Percentiles rank a stretch among this genome's conserved stretches.
These are phyloP conservation scores for Macrochelys suwanniensis DNA, from an alignment of 2,797 vertebrate genomes.

Conservation along the genomic window DNA sequence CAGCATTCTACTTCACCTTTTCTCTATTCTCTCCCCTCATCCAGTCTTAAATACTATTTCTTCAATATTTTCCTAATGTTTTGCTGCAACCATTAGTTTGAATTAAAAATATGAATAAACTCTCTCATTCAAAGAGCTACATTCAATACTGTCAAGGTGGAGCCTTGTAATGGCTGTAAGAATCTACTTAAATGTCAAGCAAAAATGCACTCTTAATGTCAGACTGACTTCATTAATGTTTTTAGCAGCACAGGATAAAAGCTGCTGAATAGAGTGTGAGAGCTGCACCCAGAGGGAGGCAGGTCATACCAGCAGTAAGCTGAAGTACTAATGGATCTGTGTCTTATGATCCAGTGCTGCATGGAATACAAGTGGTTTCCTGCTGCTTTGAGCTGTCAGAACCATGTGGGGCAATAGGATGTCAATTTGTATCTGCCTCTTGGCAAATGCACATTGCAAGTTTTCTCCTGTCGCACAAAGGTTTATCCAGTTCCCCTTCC, in stretches of 20 bases:
- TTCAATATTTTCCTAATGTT: neutral
- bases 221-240: no score
- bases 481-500: neutral
- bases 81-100: no score
- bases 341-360: no score
- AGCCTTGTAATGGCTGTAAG: no score
- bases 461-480: neutral
- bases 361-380: no score
- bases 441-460: neutral
- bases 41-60: neutral
- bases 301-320: no score
- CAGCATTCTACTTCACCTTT: neutral
- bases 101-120: no score
- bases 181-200: no score
- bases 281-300: neutral
- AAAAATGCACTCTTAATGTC: no score
- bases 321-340: neutral
- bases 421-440: neutral
- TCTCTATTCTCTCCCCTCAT: neutral
- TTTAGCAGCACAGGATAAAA: no score
- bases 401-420: neutral
- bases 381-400: neutral
- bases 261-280: no score
- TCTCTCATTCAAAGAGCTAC: neutral
- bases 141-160: neutral